These are phyloP conservation scores for Platycheirus albimanus DNA, from an alignment of 2,888 invertebrate species.

Conservation along the genomic window DNA sequence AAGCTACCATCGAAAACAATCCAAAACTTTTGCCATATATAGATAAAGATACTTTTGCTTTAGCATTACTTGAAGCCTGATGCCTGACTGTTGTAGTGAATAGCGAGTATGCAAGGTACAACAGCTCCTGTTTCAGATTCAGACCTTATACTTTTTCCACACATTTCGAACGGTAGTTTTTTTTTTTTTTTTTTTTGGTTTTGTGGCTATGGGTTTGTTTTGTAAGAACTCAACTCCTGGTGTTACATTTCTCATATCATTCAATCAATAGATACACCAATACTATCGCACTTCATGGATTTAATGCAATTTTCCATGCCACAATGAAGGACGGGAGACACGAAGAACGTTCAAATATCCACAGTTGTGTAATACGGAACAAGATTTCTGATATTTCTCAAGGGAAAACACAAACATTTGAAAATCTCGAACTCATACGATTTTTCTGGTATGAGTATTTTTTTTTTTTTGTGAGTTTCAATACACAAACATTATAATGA, in stretches of 20 bases:
- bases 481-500: background rate
- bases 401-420: constrained; percentile 51
- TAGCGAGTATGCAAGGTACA: too few relatives aligned
- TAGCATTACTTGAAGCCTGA: too few relatives aligned
- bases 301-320: constrained; percentile 40
- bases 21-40: constrained; percentile 35
- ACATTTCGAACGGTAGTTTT: constrained; percentile 4
- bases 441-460: constrained; percentile 18
- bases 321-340: background rate
- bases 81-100: too few relatives aligned
- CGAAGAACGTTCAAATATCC: constrained; percentile 27
- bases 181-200: background rate
- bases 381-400: constrained; percentile 66
- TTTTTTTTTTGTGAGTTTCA: background rate
- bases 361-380: constrained; percentile 36
- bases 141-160: constrained; percentile 15
- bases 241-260: constrained; percentile 73
- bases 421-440: constrained; percentile 52
- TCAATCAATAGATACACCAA: constrained; percentile 62
- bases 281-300: constrained; percentile 1
- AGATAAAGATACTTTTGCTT: background rate
- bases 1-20: background rate
- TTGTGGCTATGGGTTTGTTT: background rate
- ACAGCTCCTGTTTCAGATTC: constrained; percentile 1
- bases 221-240: constrained; percentile 44